phyloP scores from a whole-genome alignment of 2,888 invertebrate species.

The Creontiades dilutus region DNA sequence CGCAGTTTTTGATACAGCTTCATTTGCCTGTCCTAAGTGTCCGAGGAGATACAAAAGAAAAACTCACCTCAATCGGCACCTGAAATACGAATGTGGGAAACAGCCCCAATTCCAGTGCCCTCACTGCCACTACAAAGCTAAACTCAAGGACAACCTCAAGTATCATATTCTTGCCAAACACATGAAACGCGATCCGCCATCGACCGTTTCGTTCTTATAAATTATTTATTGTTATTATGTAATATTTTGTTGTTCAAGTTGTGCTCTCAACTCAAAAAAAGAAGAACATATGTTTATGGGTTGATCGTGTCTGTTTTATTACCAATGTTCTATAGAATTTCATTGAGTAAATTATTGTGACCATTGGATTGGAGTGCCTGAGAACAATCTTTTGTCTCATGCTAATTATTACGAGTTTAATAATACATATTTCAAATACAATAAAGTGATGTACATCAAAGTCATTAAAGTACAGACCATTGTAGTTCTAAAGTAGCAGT shows the following conservation, averaged over 20 bases:
- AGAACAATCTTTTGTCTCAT: background rate
- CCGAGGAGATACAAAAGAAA: conserved; percentile 64
- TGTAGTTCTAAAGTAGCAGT: no score
- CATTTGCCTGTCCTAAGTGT: conserved; percentile 63
- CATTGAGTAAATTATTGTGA: no score
- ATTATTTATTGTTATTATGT: background rate
- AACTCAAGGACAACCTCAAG: conserved; percentile 78
- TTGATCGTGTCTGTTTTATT: background rate
- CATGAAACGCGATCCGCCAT: conserved; percentile 38
- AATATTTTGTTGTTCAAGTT: background rate
- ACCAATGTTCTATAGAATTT: background rate
- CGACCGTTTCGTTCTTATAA: conserved; percentile 2
- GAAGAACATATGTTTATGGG: background rate
- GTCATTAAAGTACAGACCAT: no score
- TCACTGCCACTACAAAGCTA: conserved; percentile 78
- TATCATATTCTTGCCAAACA: conserved; percentile 74
- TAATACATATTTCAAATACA: no score
- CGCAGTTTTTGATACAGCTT: conserved; percentile 1
- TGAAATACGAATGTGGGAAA: conserved; percentile 79
- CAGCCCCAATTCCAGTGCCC: conserved; percentile 80
- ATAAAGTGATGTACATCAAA: no score
- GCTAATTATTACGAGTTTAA: no score
- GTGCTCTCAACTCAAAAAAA: conserved; percentile 22
- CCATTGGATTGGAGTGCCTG: background rate
- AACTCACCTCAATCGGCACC: conserved; percentile 74